Base-by-base conservation (phyloP, 2,888 invertebrate genomes). In the Dione vanillae region DNA sequence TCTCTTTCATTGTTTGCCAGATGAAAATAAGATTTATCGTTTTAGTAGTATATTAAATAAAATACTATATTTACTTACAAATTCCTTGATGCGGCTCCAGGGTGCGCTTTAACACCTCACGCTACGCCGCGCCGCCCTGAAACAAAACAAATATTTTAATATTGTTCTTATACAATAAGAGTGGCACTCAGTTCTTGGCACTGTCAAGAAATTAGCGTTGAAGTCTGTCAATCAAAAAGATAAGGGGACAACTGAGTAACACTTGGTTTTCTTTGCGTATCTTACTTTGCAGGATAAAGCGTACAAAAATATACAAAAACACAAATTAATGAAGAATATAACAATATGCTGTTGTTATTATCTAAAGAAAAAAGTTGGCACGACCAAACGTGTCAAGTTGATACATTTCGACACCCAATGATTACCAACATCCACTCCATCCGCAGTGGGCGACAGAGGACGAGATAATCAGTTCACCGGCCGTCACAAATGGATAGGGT, bases 11-110 rank as follows among this genome's bases (percentile, higher is more conserved):
- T 11, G 37, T 20, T 19, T 20, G 5, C 10, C 12, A 0, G 37
- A 8, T 37, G 8, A 2, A 35, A 54, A 54, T 35, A n/a, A 35
- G n/a, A 9, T n/a, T 54, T 9, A n/a, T 14, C 10, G n/a, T 10
- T 37, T 37, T 56, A 5, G 11, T 1, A 16, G 35, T 9, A 16
- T 37, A 16, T 37, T 37, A 59, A 41, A 14, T 0, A 12, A 58
- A 41, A 58, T 19, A 20, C 6, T 66, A 19, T n/a, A 40, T 35
- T n/a, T 70, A 87, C 91, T 87, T 74, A 92, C 92, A 79, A 84
- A 83, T 78, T 82, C 81, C 83, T 85, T 78, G 85, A 83, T 82
- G 82, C 82, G 91, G 87, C 91, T 91, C 91, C 92, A 91, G 90
- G 85, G 82, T 91, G 89, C 82, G 89, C 85, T 84, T 78, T 85